Conservation (phyloP, 1,140 invertebrate genomes). For the Saxidomus purpurata region DNA sequence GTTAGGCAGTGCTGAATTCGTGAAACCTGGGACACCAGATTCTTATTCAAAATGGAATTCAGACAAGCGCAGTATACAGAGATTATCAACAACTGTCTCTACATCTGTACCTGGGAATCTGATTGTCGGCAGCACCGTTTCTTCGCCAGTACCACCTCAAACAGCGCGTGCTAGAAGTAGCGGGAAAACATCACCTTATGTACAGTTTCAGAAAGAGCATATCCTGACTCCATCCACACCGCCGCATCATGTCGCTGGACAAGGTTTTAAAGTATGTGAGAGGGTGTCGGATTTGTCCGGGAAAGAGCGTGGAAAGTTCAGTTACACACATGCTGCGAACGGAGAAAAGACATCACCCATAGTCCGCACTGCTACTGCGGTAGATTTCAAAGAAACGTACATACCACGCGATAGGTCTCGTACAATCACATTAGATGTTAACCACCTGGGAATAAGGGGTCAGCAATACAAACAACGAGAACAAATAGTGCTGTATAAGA, state of each 20-base stretch:
- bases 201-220: slow-evolving; percentile 56
- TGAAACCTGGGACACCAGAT: slow-evolving; percentile 53
- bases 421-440: slow-evolving; percentile 55
- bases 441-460: slow-evolving; percentile 59
- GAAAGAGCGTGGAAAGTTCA: slow-evolving; percentile 51
- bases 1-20: slow-evolving; percentile 61
- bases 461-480: slow-evolving; percentile 27
- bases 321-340: slow-evolving; percentile 59
- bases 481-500: slow-evolving; percentile 50
- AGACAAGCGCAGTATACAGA: not conserved
- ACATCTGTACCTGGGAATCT: slow-evolving; percentile 51
- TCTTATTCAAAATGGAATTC: slow-evolving; percentile 9
- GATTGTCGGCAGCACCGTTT: slow-evolving; percentile 56
- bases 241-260: slow-evolving; percentile 37
- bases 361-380: slow-evolving; percentile 14
- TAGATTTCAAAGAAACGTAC: slow-evolving; percentile 36
- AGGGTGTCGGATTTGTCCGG: not conserved
- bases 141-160: not conserved
- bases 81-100: not conserved
- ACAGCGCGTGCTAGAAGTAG: slow-evolving; percentile 24
- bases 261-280: slow-evolving; percentile 2
- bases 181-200: slow-evolving; percentile 30
- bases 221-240: not conserved
- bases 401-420: slow-evolving; percentile 27
- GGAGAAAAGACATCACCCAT: not conserved